phyloP scores from a whole-genome alignment of 2,797 vertebrate genomes.

The Myotis findleyi region DNA sequence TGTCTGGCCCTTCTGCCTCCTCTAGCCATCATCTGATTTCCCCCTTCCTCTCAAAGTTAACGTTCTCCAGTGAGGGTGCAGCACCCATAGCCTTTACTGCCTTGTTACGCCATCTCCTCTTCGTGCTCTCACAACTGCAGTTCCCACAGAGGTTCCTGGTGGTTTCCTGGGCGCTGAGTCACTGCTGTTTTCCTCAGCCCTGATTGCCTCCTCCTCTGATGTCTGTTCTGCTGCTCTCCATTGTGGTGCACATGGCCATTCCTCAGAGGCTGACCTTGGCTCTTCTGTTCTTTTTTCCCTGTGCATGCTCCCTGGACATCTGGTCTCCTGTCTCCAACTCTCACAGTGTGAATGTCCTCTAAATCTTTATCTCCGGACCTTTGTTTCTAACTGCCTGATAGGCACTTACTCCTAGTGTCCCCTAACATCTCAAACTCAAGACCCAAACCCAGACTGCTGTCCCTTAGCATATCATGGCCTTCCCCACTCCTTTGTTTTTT shows the following conservation, averaged over 20 bases:
- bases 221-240: background rate
- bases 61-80: background rate
- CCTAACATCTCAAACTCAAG: background rate
- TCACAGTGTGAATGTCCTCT: background rate
- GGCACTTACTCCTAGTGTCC: background rate
- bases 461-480: background rate
- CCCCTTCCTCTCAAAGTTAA: background rate
- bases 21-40: background rate
- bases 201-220: background rate
- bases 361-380: background rate
- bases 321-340: background rate
- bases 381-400: background rate
- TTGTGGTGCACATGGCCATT: fast-evolving
- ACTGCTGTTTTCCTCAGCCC: background rate
- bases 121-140: background rate
- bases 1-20: background rate
- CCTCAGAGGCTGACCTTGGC: background rate
- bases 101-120: background rate
- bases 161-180: background rate
- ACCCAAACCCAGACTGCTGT: background rate
- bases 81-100: background rate
- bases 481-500: background rate
- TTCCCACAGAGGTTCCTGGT: background rate
- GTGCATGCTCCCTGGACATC: background rate
- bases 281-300: background rate